phyloP scores from a whole-genome alignment of 2,113 vertebrate genomes.

The Thalassarche chlororhynchos region DNA sequence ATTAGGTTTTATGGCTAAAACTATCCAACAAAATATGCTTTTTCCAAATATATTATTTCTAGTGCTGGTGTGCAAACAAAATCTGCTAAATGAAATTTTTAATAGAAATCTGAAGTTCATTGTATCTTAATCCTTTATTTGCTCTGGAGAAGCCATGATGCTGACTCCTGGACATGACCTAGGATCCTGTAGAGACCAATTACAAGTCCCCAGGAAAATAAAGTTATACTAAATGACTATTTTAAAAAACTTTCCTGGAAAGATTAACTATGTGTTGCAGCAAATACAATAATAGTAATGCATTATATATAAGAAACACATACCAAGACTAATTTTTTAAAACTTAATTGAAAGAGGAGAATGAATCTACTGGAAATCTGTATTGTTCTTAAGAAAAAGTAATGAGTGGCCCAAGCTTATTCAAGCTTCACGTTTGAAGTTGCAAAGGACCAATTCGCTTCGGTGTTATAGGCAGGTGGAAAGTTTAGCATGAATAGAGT shows the following conservation, averaged over 20 bases:
- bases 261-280: not conserved
- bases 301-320: not conserved
- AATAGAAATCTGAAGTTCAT: not conserved
- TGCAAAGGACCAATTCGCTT: not conserved
- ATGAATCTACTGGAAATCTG: not conserved
- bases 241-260: not conserved
- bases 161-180: not conserved
- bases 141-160: not conserved
- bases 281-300: not conserved
- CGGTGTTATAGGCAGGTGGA: not conserved
- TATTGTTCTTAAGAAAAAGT: not conserved
- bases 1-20: not conserved
- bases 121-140: not conserved
- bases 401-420: not conserved
- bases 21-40: not conserved
- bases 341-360: not conserved
- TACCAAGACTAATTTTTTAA: not conserved
- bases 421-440: not conserved
- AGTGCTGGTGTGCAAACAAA: not conserved
- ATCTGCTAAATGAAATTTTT: not conserved
- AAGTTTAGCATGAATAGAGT: not conserved
- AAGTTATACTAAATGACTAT: not conserved
- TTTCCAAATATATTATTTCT: not conserved
- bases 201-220: not conserved
- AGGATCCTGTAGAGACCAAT: not conserved